Percentiles rank a stretch among this genome's conserved stretches.
Evolutionary conservation across 35 echinoderm and acorn worm species (phyloP).

Genomic region (Lytechinus pictus): DNA sequence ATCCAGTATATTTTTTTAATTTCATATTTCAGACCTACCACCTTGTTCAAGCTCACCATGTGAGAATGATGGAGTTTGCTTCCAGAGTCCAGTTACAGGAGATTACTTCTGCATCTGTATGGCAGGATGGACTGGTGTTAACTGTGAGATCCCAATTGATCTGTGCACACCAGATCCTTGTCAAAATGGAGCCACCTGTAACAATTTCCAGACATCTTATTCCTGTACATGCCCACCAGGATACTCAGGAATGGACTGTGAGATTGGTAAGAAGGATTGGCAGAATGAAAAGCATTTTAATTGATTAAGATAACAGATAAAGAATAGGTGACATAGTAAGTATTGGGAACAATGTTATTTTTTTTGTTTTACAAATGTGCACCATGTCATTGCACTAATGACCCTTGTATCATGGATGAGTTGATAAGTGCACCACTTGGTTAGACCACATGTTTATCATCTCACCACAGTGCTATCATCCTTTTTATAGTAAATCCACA

Average conservation of each 20-base stretch:
- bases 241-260: constrained; percentile 63
- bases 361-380: too few species aligned
- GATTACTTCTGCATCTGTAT: constrained; percentile 39
- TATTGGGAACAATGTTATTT: too few species aligned
- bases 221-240: constrained; percentile 61
- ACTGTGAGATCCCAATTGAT: constrained; percentile 49
- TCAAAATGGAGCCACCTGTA: constrained; percentile 72
- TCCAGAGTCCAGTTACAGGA: neutral
- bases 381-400: too few species aligned
- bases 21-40: neutral
- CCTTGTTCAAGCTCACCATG: constrained; percentile 63
- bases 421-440: too few species aligned
- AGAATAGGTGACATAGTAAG: too few species aligned
- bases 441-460: too few species aligned
- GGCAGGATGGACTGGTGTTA: constrained; percentile 52
- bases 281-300: too few species aligned
- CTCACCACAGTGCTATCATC: too few species aligned
- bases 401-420: too few species aligned
- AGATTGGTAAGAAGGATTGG: constrained; percentile 37
- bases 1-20: neutral
- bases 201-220: constrained; percentile 77
- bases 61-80: constrained; percentile 31
- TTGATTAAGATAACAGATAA: too few species aligned
- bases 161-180: constrained; percentile 52
- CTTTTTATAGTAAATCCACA: too few species aligned